Conservation (phyloP, 2,888 invertebrate species). For the Cancer borealis region DNA sequence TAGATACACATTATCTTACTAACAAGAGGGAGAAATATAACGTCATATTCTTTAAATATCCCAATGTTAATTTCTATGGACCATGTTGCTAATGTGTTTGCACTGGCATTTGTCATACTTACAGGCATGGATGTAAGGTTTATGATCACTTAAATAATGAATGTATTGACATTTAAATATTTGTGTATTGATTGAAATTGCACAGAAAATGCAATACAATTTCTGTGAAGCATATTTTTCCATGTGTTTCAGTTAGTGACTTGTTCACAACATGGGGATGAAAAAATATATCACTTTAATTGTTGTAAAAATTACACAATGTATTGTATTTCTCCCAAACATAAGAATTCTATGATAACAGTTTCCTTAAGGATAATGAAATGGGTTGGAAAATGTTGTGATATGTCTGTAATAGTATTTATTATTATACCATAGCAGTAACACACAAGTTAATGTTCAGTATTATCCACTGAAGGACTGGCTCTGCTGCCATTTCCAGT, state of each 20-base stretch:
- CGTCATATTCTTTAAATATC: not conserved
- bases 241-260: not conserved
- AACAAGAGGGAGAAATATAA: constrained; percentile 15
- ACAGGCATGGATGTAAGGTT: not conserved
- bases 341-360: not conserved
- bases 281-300: not conserved
- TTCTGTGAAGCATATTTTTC: not conserved
- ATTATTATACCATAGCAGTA: not conserved
- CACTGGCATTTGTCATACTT: not conserved
- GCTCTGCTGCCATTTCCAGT: not conserved
- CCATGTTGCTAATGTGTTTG: not conserved
- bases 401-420: not conserved
- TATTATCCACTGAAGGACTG: not conserved
- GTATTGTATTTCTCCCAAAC: not conserved
- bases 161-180: not conserved
- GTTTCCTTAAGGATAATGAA: not conserved
- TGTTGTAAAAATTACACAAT: not conserved
- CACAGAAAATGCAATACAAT: constrained; percentile 9
- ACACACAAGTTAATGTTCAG: not conserved
- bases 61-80: not conserved
- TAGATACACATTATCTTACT: not conserved
- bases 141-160: not conserved
- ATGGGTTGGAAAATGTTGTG: not conserved
- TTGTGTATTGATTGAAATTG: not conserved
- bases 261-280: not conserved